Evolutionary conservation across 2,888 invertebrate species (phyloP).

Genomic region (Eilema depressum): DNA sequence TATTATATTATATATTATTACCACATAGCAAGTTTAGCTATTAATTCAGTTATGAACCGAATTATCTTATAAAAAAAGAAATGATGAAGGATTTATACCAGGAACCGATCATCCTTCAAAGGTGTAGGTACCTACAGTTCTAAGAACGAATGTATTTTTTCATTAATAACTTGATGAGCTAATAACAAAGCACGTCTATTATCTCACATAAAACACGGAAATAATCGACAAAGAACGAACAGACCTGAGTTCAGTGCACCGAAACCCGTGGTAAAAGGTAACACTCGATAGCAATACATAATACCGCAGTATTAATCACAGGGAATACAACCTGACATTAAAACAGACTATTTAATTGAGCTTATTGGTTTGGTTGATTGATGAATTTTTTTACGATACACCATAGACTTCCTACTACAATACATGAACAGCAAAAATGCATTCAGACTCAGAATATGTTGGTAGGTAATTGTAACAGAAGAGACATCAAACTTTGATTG

Average conservation of each 20-base stretch:
- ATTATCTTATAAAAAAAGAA: not conserved
- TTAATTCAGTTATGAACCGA: not conserved
- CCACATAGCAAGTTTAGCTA: not conserved
- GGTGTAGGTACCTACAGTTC: not conserved
- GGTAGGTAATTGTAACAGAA: not conserved
- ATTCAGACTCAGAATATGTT: too few relatives aligned
- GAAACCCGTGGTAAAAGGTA: constrained; percentile 35
- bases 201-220: constrained; percentile 60
- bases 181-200: constrained; percentile 33
- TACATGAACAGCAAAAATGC: too few relatives aligned
- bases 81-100: not conserved
- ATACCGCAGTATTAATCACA: not conserved
- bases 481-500: not conserved
- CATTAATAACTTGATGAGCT: constrained; percentile 20
- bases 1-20: too few relatives aligned
- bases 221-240: constrained; percentile 71
- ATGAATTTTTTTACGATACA: too few relatives aligned
- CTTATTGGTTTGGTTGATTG: not conserved
- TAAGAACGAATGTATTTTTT: constrained; percentile 1
- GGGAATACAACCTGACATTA: constrained; percentile 12
- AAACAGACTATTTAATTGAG: not conserved
- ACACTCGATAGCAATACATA: constrained; percentile 14
- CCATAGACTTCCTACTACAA: not conserved
- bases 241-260: constrained; percentile 70
- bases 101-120: not conserved